phyloP scores from a whole-genome alignment of 2,797 vertebrate genomes.

The Setipinna tenuifilis region DNA sequence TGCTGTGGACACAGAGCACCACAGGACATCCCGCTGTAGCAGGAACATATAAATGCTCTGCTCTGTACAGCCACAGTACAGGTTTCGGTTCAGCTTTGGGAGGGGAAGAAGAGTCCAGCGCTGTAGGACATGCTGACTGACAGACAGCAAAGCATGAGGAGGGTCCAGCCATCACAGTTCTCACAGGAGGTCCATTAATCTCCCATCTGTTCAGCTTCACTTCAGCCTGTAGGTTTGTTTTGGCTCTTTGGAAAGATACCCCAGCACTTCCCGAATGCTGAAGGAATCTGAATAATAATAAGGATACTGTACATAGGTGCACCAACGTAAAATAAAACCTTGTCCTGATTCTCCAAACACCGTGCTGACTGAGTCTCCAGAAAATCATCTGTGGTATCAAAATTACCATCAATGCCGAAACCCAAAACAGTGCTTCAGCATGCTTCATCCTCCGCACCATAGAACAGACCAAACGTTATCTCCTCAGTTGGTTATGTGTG shows the following conservation, averaged over 20 bases:
- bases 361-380: too few species aligned
- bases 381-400: too few species aligned
- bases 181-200: neutral
- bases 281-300: too few species aligned
- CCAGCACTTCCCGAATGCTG: too few species aligned
- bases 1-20: neutral
- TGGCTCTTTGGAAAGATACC: neutral
- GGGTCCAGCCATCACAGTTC: neutral
- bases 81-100: slow-evolving; percentile 1
- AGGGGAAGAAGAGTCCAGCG: neutral
- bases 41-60: neutral
- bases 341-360: too few species aligned
- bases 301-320: too few species aligned
- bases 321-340: too few species aligned
- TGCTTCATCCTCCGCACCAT: neutral
- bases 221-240: neutral
- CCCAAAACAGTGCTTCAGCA: neutral
- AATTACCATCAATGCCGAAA: too few species aligned
- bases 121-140: neutral
- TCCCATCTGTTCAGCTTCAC: neutral
- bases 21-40: neutral
- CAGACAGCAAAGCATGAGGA: neutral
- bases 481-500: neutral
- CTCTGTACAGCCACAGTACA: neutral
- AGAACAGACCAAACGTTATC: neutral